Evolutionary conservation across 2,113 vertebrate genomes (phyloP), one percentile per base, ranked within the genome.

Genomic region (Dicaeum eximium): DNA sequence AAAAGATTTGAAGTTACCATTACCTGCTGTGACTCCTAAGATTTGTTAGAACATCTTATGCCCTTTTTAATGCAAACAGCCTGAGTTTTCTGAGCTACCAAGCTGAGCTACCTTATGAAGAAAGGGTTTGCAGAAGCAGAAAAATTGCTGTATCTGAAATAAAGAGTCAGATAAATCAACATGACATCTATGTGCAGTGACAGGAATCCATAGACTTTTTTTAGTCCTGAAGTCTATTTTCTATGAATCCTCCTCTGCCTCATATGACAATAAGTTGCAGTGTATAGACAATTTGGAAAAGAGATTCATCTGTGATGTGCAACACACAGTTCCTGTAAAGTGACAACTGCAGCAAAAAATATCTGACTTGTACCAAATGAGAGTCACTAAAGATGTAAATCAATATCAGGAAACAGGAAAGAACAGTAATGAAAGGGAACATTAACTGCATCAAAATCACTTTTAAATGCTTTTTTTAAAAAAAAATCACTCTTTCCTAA

Each of bases 321-420:
- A 85, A 53, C 30, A 47, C 33, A 74, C 3, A 67, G 37, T 71
- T 78, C 38, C 53, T 84, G 56, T 42, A 84, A 67, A 74, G 27
- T 60, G 77, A 80, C n/a, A 86, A 51, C 56, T 82, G 48, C 57
- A 87, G 61, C 70, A 79, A 84, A 86, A 92, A 84, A 84, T 51
- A 86, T 24, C 15, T 86, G 75, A 51, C 40, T 66, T 86, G 35
- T 77, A 84, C 38, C 51, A 78, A 90, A 64, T 37, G 24, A 80
- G 12, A 38, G 42, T 92, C 88, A 60, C 69, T 71, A 44, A 77
- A 93, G 67, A 74, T 73, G 51, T 83, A 96, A 94, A 94, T 93
- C 79, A 73, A 31, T 83, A 88, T 58, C 47, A 88, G 88, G 86
- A 94, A 88, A 80, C 44, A 86, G 64, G 72, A 88, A 91, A 88